Conservation (phyloP, 30 jellyfish, hydroid and myxozoan species). For the Aurelia sp. region DNA sequence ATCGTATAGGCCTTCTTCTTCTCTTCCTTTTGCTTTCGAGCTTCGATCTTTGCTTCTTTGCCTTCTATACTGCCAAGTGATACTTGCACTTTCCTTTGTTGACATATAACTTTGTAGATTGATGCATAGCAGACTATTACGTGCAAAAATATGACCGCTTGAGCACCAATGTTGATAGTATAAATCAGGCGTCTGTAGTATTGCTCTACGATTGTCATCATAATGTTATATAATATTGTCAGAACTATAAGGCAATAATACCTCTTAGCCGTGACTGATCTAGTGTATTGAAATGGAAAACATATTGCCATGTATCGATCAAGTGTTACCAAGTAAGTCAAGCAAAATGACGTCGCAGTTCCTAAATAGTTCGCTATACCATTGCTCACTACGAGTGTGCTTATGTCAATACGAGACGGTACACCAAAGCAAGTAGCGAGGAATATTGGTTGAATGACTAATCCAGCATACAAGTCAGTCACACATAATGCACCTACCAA, state of each 20-base stretch:
- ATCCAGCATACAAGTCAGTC: no score
- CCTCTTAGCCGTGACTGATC: not conserved
- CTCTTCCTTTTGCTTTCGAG: constrained; percentile 17
- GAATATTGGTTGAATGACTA: not conserved
- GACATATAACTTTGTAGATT: constrained; percentile 10
- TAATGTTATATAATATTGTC: no score
- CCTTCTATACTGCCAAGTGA: constrained; percentile 10
- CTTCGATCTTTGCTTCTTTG: not conserved
- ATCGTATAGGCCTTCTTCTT: constrained; percentile 15
- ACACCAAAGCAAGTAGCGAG: not conserved
- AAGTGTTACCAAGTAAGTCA: not conserved
- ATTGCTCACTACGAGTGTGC: not conserved
- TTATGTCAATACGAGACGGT: not conserved
- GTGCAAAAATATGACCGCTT: not conserved
- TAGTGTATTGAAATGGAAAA: not conserved
- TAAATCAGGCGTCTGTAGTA: no score
- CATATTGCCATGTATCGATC: constrained; percentile 25
- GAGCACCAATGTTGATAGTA: no score
- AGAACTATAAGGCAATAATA: not conserved
- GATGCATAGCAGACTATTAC: not conserved
- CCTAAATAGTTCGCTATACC: not conserved
- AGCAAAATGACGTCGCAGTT: not conserved
- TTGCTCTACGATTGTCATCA: no score
- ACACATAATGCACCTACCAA: no score
- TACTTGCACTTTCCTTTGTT: not conserved